Evolutionary conservation across 2,888 invertebrate genomes (phyloP).

Genomic region (Phortica okadai): DNA sequence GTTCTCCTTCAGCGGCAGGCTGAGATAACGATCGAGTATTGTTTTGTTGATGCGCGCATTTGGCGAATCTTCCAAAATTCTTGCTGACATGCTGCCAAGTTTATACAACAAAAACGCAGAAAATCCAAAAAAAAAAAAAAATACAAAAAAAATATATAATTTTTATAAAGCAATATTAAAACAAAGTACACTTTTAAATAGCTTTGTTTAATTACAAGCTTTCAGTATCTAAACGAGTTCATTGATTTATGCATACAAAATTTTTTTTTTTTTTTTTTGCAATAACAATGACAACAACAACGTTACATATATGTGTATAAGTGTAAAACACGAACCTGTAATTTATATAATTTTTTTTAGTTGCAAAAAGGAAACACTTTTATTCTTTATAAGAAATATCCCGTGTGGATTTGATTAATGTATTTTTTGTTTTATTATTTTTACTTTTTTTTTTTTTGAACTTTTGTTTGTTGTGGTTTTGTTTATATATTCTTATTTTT

Average conservation of each 20-base stretch:
- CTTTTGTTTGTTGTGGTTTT: not conserved
- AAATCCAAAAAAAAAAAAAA: slow-evolving; percentile 25
- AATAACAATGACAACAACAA: too few species aligned
- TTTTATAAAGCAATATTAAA: not conserved
- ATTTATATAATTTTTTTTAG: not conserved
- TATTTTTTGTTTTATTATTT: slow-evolving; percentile 6
- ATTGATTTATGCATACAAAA: not conserved
- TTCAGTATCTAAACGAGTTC: not conserved
- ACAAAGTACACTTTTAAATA: not conserved
- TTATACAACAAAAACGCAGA: not conserved
- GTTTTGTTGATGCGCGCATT: slow-evolving; percentile 89
- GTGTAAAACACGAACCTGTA: slow-evolving; percentile 38
- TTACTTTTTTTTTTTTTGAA: slow-evolving; percentile 8
- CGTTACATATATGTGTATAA: too few species aligned
- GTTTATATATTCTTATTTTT: not conserved
- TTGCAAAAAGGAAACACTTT: too few species aligned
- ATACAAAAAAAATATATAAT: slow-evolving; percentile 24
- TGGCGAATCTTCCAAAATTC: slow-evolving; percentile 84
- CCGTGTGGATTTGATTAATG: not conserved
- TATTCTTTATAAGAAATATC: not conserved
- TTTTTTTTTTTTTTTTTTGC: not conserved
- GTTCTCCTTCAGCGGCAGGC: slow-evolving; percentile 86
- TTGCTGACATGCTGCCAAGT: slow-evolving; percentile 68
- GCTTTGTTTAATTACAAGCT: not conserved
- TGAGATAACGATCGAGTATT: slow-evolving; percentile 84